These are phyloP conservation scores for Andrena dorsata DNA, from an alignment of 2,888 invertebrate species.

Conservation along the genomic window DNA sequence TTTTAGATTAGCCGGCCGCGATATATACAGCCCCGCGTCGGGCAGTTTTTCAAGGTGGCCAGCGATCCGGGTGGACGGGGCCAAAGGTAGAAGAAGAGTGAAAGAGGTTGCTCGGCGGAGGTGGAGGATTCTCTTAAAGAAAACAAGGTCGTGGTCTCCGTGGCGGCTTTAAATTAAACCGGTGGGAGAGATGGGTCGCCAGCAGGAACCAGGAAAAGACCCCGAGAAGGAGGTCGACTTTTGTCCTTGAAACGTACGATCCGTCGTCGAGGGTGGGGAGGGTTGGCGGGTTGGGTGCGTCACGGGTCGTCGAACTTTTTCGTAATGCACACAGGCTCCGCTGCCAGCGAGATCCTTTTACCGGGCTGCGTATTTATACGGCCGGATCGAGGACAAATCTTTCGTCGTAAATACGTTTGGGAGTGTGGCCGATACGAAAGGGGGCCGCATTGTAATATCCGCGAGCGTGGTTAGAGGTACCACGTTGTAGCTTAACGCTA, in stretches of 20 bases:
- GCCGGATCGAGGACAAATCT: constrained; percentile 53
- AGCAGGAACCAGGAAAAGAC: constrained; percentile 70
- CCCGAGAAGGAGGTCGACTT: constrained; percentile 70
- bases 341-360: constrained; percentile 43
- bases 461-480: constrained; percentile 1
- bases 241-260: constrained; percentile 72
- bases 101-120: constrained; percentile 14
- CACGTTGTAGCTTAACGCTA: constrained; percentile 6
- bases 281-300: constrained; percentile 51
- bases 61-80: constrained; percentile 40
- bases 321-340: constrained; percentile 33
- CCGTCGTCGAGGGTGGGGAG: constrained; percentile 16
- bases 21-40: constrained; percentile 66
- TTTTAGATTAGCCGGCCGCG: constrained; percentile 77
- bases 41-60: constrained; percentile 70
- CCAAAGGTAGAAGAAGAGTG: constrained; percentile 19
- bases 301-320: constrained; percentile 67
- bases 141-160: constrained; percentile 61
- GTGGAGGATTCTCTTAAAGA: constrained; percentile 44
- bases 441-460: constrained; percentile 30
- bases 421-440: constrained; percentile 12
- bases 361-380: constrained; percentile 40
- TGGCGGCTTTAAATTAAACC: constrained; percentile 67
- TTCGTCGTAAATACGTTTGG: constrained; percentile 52
- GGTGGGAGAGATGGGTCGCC: constrained; percentile 42